Percentiles rank a stretch among this genome's conserved stretches.
These are phyloP conservation scores for Todiramphus saurophagus DNA, from an alignment of 2,113 vertebrate species.

Conservation along the genomic window DNA sequence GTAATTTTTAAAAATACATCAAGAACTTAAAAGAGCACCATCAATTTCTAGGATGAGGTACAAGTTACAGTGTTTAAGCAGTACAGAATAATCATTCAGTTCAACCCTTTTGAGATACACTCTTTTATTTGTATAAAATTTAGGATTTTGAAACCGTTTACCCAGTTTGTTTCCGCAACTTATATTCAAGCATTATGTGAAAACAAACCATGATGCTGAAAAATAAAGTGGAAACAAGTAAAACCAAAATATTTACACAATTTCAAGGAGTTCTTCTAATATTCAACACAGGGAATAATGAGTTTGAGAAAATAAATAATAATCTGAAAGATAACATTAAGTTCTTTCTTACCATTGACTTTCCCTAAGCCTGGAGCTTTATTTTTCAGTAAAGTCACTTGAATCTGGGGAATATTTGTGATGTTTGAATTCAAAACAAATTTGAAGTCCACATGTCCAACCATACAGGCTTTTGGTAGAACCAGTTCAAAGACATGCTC, in stretches of 20 bases:
- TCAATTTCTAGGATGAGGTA: not conserved
- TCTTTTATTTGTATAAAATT: not conserved
- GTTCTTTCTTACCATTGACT: conserved; percentile 87
- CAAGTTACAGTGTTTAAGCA: not conserved
- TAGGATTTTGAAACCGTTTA: not conserved
- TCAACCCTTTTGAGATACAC: not conserved
- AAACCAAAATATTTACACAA: not conserved
- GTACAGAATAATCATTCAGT: not conserved
- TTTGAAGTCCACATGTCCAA: conserved; percentile 98
- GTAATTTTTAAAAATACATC: not conserved
- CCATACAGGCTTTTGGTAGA: conserved; percentile 98
- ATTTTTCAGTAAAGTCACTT: conserved; percentile 97
- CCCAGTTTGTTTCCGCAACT: not conserved
- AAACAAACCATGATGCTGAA: not conserved
- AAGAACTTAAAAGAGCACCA: not conserved
- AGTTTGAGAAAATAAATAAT: not conserved
- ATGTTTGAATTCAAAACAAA: conserved; percentile 97
- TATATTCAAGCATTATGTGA: not conserved
- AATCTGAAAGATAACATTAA: not conserved
- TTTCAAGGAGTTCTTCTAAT: not conserved
- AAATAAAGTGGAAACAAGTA: not conserved
- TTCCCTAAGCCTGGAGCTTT: conserved; percentile 96
- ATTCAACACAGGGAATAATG: not conserved
- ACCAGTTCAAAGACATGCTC: conserved; percentile 98
- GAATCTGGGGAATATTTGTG: conserved; percentile 97